phyloP scores from a whole-genome alignment of 2,113 vertebrate genomes.

The Colistium nudipinnis region DNA sequence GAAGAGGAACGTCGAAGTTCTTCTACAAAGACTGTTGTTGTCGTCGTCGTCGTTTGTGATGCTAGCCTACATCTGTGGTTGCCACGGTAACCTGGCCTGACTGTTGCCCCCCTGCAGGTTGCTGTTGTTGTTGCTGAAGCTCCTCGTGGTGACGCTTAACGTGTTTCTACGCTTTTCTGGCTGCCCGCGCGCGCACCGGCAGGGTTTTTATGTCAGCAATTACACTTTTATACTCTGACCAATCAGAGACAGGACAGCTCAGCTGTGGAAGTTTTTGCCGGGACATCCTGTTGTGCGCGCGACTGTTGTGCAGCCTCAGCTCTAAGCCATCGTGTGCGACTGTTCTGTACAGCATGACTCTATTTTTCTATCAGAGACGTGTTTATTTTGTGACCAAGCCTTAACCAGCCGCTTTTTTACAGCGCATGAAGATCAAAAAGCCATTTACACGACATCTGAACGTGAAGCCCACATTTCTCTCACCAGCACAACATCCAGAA shows the following conservation, averaged over 20 bases:
- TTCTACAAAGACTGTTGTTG: conserved; percentile 14
- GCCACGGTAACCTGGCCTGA: conserved; percentile 59
- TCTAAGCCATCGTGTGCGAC: conserved; percentile 70
- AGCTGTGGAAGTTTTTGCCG: no score
- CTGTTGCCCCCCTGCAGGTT: conserved; percentile 61
- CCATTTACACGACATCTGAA: conserved; percentile 56
- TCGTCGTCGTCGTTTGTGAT: conserved; percentile 23
- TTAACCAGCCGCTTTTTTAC: conserved; percentile 44
- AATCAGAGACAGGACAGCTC: no score
- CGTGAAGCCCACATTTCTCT: conserved; percentile 50
- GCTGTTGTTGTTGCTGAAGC: conserved; percentile 37
- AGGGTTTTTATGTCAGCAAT: no score
- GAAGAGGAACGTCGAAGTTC: background rate
- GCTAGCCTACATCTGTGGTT: conserved; percentile 50
- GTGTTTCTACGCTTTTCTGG: conserved; percentile 55
- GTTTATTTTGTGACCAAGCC: conserved; percentile 61
- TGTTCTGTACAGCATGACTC: conserved; percentile 75
- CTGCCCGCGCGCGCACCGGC: no score
- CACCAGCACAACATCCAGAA: conserved; percentile 75
- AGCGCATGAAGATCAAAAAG: conserved; percentile 45
- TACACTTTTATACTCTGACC: no score
- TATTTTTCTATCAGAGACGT: conserved; percentile 72
- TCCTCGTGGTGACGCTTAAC: conserved; percentile 32
- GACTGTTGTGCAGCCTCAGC: no score
- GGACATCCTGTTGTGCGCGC: no score